Conservation (phyloP, 2,888 invertebrate species). For the Brachypterus glaber region DNA sequence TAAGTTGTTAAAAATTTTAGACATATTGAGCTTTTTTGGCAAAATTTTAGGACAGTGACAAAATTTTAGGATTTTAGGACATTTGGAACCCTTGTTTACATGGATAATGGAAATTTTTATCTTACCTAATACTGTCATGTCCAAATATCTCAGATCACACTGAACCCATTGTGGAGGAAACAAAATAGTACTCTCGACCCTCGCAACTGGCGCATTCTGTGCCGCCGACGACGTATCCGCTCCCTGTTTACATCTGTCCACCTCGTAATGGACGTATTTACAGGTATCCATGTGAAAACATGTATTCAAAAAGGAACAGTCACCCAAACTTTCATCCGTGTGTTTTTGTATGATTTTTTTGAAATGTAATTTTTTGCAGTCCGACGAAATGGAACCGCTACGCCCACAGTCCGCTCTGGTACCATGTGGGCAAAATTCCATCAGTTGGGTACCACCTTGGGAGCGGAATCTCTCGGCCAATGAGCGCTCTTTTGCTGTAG, state of each 20-base stretch:
- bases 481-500: slow-evolving; percentile 91
- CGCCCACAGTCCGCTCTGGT: slow-evolving; percentile 80
- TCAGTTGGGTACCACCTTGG: slow-evolving; percentile 85
- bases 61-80: no score
- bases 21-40: no score
- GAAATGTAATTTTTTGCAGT: slow-evolving; percentile 88
- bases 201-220: slow-evolving; percentile 27
- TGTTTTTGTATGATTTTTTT: slow-evolving; percentile 93
- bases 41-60: no score
- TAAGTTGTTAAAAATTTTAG: no score
- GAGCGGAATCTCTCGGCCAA: slow-evolving; percentile 94
- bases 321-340: slow-evolving; percentile 69
- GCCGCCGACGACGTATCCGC: slow-evolving; percentile 31
- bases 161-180: slow-evolving; percentile 95
- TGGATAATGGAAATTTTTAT: no score
- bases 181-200: slow-evolving; percentile 49
- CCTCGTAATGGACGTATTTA: slow-evolving; percentile 97
- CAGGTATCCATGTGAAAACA: slow-evolving; percentile 99
- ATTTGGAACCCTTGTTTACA: no score
- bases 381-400: slow-evolving; percentile 40
- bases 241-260: slow-evolving; percentile 60
- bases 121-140: slow-evolving; percentile 77
- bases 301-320: slow-evolving; percentile 95
- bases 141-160: slow-evolving; percentile 85
- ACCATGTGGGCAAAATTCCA: slow-evolving; percentile 95